phyloP scores from a whole-genome alignment of 2,113 vertebrate genomes.

The Gnathonemus longibarbis region DNA sequence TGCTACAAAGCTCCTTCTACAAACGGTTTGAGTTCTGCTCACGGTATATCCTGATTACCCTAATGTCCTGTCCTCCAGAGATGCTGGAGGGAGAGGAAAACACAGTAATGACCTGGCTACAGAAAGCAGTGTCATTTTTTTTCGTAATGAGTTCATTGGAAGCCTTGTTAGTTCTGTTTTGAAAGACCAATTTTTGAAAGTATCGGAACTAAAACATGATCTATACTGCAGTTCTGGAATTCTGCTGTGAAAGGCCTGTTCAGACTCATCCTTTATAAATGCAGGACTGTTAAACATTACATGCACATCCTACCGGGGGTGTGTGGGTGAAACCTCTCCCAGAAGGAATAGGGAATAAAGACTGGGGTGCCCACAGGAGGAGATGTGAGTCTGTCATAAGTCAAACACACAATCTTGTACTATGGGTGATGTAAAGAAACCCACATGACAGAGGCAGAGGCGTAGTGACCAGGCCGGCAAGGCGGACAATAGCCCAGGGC shows the following conservation, averaged over 20 bases:
- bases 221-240: neutral
- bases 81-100: neutral
- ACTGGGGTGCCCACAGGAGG: neutral
- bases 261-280: neutral
- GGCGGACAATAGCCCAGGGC: neutral
- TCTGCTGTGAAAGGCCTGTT: neutral
- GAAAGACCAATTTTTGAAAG: neutral
- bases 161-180: neutral
- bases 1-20: neutral
- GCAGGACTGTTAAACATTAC: neutral
- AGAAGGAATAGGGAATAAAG: neutral
- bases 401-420: neutral
- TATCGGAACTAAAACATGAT: neutral
- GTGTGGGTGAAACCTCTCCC: neutral
- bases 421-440: neutral
- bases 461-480: neutral
- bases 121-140: neutral
- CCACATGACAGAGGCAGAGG: neutral
- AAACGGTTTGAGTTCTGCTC: neutral
- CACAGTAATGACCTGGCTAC: neutral
- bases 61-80: neutral
- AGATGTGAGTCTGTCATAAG: neutral
- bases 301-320: neutral
- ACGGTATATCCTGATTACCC: neutral
- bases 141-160: neutral